Percentiles rank a stretch among this genome's conserved stretches.
Conservation (phyloP, 2,113 vertebrate species). For the Hydrochoerus hydrochaeris region DNA sequence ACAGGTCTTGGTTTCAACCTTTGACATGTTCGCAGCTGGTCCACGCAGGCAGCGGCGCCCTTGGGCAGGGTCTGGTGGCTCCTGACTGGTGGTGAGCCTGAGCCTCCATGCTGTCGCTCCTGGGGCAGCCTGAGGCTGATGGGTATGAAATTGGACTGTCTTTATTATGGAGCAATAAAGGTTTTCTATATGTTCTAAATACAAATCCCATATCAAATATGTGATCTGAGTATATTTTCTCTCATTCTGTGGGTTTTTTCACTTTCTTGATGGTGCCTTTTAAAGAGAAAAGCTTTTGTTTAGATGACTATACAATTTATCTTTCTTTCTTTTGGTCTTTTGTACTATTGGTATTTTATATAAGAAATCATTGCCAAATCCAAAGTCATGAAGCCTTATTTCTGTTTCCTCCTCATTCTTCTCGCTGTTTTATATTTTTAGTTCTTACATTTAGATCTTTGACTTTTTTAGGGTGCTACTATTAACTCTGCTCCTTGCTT, state of each 20-base stretch:
- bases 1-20: too few species aligned
- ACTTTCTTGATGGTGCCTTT: not conserved
- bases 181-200: not conserved
- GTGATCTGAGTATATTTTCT: not conserved
- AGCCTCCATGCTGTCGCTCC: too few species aligned
- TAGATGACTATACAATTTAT: not conserved
- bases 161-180: not conserved
- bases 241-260: not conserved
- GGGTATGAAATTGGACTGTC: not conserved
- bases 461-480: not conserved
- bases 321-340: not conserved
- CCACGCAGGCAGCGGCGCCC: too few species aligned
- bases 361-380: constrained; percentile 1
- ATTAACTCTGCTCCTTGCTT: constrained; percentile 10
- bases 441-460: not conserved
- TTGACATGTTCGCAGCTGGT: too few species aligned
- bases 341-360: not conserved
- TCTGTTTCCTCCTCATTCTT: not conserved
- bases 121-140: too few species aligned
- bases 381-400: not conserved
- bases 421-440: constrained; percentile 38
- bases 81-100: too few species aligned
- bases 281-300: not conserved
- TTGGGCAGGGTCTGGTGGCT: too few species aligned
- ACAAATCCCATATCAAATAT: not conserved